Evolutionary conservation across 2,888 invertebrate species (phyloP), one percentile per base, ranked within the genome.

Genomic region (Zygaena filipendulae): DNA sequence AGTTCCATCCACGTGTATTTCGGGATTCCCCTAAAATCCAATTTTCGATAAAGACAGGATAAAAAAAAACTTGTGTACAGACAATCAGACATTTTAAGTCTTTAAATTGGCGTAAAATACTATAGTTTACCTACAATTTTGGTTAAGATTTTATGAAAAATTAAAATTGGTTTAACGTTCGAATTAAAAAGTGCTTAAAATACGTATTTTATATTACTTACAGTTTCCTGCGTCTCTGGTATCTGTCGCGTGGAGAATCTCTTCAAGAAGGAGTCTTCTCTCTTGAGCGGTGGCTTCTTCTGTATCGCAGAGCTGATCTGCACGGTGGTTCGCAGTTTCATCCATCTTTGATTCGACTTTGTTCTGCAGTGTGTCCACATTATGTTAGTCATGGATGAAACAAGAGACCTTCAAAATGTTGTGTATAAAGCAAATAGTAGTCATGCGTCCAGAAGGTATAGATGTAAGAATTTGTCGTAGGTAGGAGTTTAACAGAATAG

Each of bases 281-380:
- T 85, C 71, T 93, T 96, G 59, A 93, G 77, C 23, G 91, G 91
- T 34, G 92, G 91, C 68, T 95, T 95, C 82, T 92, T 92, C 75
- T 91, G 91, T 38, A 87, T 86, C 29, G 95, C 94, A 37, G 92
- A 92, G 45, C 93, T 92, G 54, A 95, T 83, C 74, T 95, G 94
- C 49, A 95, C 95, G 25, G 96, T 96, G 30, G 94, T 95, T 45
- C 96, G 84, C 42, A 97, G 83, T 74, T 97, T 95, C 90, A 95
- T 91, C 93, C 97, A 97, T 80, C 95, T 86, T 66, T 95, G 92
- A 74, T 94, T 95, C 60, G 94, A 92, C 70, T 92, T 92, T 60
- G 91, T 91, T 86, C 93, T 93, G 85, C 33, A 77, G n/a, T n/a
- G n/a, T n/a, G n/a, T n/a, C n/a, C n/a, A n/a, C n/a, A n/a, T n/a